These are phyloP conservation scores for Puffinus mauretanicus DNA, from an alignment of 2,113 vertebrate species.

Conservation along the genomic window DNA sequence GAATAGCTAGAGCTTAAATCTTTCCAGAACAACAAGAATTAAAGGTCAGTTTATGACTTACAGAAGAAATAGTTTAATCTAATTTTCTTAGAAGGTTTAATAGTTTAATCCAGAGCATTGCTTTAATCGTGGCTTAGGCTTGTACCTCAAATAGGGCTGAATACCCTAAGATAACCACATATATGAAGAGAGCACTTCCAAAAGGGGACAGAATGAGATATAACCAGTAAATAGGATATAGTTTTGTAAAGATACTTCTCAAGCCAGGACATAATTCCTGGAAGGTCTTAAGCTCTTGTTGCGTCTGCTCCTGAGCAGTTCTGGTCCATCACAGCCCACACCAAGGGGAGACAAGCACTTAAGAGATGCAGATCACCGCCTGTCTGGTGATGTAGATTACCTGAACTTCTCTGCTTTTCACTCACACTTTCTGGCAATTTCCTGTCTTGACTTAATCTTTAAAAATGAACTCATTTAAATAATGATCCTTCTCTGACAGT, in stretches of 20 bases:
- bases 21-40: background rate
- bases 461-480: constrained; percentile 47
- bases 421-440: constrained; percentile 37
- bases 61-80: background rate
- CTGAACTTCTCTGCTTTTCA: constrained; percentile 10
- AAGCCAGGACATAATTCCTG: background rate
- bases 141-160: background rate
- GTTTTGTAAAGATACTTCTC: background rate
- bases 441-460: constrained; percentile 42
- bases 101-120: background rate
- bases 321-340: background rate
- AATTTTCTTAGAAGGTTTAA: background rate
- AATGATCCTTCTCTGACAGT: constrained; percentile 36
- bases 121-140: background rate
- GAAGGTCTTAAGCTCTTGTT: background rate
- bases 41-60: background rate
- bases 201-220: background rate
- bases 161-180: background rate
- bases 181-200: background rate
- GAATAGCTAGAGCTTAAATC: background rate
- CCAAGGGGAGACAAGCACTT: background rate
- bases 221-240: background rate
- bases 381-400: background rate
- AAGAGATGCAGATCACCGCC: background rate
- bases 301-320: background rate